A percentile compares a stretch with the other conserved stretches of the same genome.
Conservation (phyloP, 2,113 vertebrate genomes). For the Sinocyclocheilus rhinocerous region DNA sequence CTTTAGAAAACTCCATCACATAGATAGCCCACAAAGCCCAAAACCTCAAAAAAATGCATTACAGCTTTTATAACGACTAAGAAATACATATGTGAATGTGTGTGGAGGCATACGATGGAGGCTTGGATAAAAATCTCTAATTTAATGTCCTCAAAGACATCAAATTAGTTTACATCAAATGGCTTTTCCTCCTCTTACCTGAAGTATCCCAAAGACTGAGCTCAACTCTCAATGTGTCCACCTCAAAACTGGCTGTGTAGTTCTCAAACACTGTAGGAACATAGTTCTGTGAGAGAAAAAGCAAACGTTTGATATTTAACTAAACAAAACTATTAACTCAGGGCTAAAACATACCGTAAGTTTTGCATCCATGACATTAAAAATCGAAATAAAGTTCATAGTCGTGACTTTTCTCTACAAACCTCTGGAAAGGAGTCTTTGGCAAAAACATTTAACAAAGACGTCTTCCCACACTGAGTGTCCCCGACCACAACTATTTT, state of each 20-base stretch:
- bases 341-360: not conserved
- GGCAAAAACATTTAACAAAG: conserved; percentile 60
- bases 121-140: not conserved
- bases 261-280: conserved; percentile 90
- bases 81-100: not conserved
- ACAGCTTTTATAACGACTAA: not conserved
- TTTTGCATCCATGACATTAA: not conserved
- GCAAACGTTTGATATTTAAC: not conserved
- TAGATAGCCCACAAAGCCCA: not conserved
- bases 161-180: not conserved
- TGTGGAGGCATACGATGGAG: not conserved
- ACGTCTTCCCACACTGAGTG: conserved; percentile 63
- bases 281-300: conserved; percentile 76
- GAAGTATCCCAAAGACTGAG: conserved; percentile 90
- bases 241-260: conserved; percentile 91
- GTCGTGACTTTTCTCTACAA: conserved; percentile 38
- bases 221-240: conserved; percentile 88
- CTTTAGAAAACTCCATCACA: not conserved
- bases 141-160: not conserved
- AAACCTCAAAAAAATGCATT: not conserved
- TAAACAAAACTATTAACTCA: not conserved
- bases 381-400: not conserved
- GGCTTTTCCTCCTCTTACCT: conserved; percentile 73
- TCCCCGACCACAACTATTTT: conserved; percentile 65
- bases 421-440: conserved; percentile 84